These are phyloP conservation scores for Pelvicachromis taeniatus DNA, from an alignment of 2,113 vertebrate species.

Conservation along the genomic window DNA sequence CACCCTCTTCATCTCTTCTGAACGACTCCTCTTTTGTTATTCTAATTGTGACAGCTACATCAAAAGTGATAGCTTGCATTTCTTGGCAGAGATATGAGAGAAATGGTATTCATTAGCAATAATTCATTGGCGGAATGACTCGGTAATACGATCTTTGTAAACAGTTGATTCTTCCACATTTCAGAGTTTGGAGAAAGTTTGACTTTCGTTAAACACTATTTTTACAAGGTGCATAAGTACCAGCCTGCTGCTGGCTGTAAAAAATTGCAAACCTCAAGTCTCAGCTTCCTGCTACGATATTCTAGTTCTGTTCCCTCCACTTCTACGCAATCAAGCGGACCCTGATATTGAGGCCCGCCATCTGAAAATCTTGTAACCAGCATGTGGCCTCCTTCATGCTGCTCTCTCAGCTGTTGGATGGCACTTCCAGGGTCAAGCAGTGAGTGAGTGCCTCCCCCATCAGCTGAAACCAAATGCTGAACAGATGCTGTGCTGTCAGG, in stretches of 20 bases:
- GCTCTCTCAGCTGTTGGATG: conserved; percentile 22
- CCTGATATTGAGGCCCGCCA: not conserved
- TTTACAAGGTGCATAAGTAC: not conserved
- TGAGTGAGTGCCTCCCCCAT: not conserved
- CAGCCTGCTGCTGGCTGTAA: not conserved
- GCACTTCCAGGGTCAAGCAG: conserved; percentile 27
- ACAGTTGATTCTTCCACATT: not conserved
- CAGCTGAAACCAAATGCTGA: conserved; percentile 5
- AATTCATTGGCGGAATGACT: not conserved
- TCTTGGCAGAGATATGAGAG: not conserved
- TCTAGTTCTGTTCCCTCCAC: not conserved
- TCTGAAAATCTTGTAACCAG: not conserved
- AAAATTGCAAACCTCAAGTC: not conserved
- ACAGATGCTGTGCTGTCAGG: conserved; percentile 54
- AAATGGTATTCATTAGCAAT: not conserved
- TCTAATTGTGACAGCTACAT: conserved; percentile 11
- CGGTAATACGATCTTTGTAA: not conserved
- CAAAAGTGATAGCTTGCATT: not conserved
- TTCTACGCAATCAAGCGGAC: not conserved
- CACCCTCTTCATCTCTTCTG: not conserved
- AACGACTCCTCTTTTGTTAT: not conserved
- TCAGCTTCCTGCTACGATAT: not conserved
- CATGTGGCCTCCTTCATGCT: conserved; percentile 14
- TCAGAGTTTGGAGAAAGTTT: not conserved
- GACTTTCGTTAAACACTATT: not conserved